Evolutionary conservation across 2,797 vertebrate genomes (phyloP).

Genomic region (Coranthus polyacanthus): DNA sequence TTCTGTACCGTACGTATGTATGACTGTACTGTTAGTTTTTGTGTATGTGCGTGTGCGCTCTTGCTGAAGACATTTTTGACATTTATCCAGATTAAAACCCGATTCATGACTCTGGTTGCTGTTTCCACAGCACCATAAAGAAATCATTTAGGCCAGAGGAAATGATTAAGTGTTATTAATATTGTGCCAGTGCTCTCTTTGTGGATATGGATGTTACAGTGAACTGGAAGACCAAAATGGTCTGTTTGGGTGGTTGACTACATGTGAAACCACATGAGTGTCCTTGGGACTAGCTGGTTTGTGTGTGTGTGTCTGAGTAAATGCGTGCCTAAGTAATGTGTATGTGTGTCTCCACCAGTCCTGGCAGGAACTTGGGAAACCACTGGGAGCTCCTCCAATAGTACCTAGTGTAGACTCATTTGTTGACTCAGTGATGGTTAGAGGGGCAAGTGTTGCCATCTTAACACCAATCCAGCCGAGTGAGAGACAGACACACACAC

Average conservation of each 20-base stretch:
- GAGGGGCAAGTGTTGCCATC: constrained; percentile 73
- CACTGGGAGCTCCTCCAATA: constrained; percentile 73
- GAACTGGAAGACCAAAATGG: constrained; percentile 69
- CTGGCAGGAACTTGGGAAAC: constrained; percentile 72
- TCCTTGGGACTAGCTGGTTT: constrained; percentile 71
- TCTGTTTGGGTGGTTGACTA: constrained; percentile 75
- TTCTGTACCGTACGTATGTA: constrained; percentile 20
- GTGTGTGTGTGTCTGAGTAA: constrained; percentile 39
- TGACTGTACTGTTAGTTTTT: constrained; percentile 14
- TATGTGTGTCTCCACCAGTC: constrained; percentile 53
- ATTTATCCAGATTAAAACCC: constrained; percentile 61
- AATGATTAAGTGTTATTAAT: constrained; percentile 78
- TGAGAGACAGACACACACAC: constrained; percentile 30
- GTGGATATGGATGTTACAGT: constrained; percentile 69
- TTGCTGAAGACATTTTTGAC: constrained; percentile 56
- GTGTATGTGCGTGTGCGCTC: constrained; percentile 6
- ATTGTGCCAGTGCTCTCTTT: constrained; percentile 69
- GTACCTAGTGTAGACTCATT: constrained; percentile 63
- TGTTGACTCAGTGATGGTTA: constrained; percentile 80
- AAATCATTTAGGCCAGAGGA: constrained; percentile 74
- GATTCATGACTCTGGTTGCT: constrained; percentile 69
- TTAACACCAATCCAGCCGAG: constrained; percentile 57
- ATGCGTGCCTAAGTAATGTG: constrained; percentile 26
- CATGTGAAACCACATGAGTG: constrained; percentile 77
- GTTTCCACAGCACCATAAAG: constrained; percentile 77